Evolutionary conservation across 2,888 invertebrate genomes (phyloP).

Genomic region (Toxonevra muliebris): DNA sequence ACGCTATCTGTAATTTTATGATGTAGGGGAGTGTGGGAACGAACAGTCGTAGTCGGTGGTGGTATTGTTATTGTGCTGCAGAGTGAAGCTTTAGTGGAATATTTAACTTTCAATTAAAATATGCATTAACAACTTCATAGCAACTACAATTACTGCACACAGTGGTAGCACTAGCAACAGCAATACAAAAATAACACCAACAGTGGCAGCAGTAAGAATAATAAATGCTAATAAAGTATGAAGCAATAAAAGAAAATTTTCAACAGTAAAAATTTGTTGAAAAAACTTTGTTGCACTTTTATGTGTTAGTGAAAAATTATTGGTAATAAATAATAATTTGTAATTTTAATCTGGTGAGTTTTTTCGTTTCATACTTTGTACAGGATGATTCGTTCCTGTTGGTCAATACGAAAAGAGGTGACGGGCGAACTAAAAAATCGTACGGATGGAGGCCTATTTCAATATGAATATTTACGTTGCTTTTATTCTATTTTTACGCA

Average conservation of each 20-base stretch:
- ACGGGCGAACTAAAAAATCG: too few relatives aligned
- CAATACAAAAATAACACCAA: not conserved
- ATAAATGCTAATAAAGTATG: slow-evolving; percentile 19
- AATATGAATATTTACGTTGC: too few relatives aligned
- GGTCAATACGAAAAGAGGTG: too few relatives aligned
- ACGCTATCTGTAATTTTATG: not conserved
- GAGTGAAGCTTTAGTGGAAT: not conserved
- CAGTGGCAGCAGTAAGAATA: slow-evolving; percentile 14
- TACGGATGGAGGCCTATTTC: too few relatives aligned
- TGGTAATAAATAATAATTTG: not conserved
- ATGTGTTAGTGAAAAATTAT: not conserved
- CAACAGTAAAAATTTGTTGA: not conserved
- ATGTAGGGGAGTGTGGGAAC: too few relatives aligned
- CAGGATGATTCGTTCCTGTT: too few relatives aligned
- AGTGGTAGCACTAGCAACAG: not conserved
- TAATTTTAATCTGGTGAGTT: too few relatives aligned
- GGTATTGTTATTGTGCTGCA: not conserved
- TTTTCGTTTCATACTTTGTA: too few relatives aligned
- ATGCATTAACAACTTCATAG: slow-evolving; percentile 25
- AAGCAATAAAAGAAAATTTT: slow-evolving; percentile 12
- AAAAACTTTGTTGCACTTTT: slow-evolving; percentile 2
- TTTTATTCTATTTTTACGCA: too few relatives aligned
- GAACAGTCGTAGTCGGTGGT: too few relatives aligned
- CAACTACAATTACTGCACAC: slow-evolving; percentile 14
- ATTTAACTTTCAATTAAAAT: slow-evolving; percentile 26